These are phyloP conservation scores for Echinometra lucunter DNA, from an alignment of 53 echinoderm and acorn worm species.

Conservation along the genomic window DNA sequence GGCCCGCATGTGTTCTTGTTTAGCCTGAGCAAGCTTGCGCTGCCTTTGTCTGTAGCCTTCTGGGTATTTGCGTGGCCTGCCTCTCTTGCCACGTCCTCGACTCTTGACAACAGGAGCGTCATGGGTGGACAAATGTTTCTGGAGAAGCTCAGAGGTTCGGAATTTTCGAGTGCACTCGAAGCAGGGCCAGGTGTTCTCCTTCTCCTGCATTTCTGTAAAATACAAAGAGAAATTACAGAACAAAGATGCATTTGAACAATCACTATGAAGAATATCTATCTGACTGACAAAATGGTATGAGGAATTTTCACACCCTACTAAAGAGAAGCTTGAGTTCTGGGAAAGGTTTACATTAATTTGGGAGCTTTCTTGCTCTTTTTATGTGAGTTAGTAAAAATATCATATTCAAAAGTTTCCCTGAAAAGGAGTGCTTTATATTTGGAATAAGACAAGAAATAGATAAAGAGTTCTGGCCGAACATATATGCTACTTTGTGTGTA, in stretches of 20 bases:
- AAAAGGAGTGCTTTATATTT: too few relatives aligned
- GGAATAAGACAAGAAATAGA: too few relatives aligned
- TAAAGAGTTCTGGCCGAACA: too few relatives aligned
- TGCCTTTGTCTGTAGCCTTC: slow-evolving; percentile 81
- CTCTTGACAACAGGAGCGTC: slow-evolving; percentile 75
- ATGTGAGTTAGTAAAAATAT: too few relatives aligned
- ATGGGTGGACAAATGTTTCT: slow-evolving; percentile 91
- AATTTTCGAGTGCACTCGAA: slow-evolving; percentile 98
- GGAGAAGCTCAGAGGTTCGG: slow-evolving; percentile 92
- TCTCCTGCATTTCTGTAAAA: slow-evolving; percentile 88
- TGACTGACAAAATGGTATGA: too few relatives aligned
- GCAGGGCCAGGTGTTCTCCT: slow-evolving; percentile 99
- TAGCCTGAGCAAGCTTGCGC: slow-evolving; percentile 80
- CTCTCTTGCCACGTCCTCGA: slow-evolving; percentile 76
- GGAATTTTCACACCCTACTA: too few relatives aligned
- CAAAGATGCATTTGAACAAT: neutral
- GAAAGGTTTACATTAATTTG: too few relatives aligned
- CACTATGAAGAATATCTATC: neutral
- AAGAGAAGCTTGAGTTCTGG: too few relatives aligned
- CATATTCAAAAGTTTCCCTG: too few relatives aligned
- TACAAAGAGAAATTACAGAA: neutral
- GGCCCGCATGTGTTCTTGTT: slow-evolving; percentile 74
- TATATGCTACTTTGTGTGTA: too few relatives aligned
- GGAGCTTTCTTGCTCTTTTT: too few relatives aligned
- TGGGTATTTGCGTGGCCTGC: slow-evolving; percentile 90